Percentiles rank a stretch among this genome's conserved stretches.
Evolutionary conservation across 2,888 invertebrate genomes (phyloP).

Genomic region (Lordiphosa fenestrarum): DNA sequence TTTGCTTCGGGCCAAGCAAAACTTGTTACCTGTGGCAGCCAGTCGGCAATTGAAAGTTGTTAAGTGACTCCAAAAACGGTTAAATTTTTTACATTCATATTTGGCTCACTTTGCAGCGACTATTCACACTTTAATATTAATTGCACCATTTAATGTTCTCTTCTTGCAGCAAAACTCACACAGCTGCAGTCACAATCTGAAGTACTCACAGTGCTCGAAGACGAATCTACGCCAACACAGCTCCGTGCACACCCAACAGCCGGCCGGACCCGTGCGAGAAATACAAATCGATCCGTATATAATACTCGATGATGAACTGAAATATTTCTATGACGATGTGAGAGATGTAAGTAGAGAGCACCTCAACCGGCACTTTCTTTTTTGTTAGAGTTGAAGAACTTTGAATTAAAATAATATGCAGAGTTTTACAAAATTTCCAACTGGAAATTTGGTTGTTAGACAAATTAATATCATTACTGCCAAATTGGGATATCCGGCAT

Average conservation of each 20-base stretch:
- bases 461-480: too few species aligned
- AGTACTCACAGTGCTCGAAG: slow-evolving; percentile 45
- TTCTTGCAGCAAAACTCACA: slow-evolving; percentile 49
- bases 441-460: too few species aligned
- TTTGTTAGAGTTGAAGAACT: too few species aligned
- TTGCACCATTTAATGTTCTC: slow-evolving; percentile 21
- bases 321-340: slow-evolving; percentile 92
- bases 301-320: slow-evolving; percentile 92
- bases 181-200: slow-evolving; percentile 47
- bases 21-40: slow-evolving; percentile 44
- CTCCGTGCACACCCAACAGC: slow-evolving; percentile 89
- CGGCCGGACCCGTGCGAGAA: slow-evolving; percentile 88
- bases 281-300: slow-evolving; percentile 93
- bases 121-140: slow-evolving; percentile 56
- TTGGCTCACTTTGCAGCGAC: slow-evolving; percentile 25
- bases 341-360: slow-evolving; percentile 84
- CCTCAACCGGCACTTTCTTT: too few species aligned
- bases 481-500: too few species aligned
- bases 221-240: slow-evolving; percentile 82
- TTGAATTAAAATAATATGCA: too few species aligned
- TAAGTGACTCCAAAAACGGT: slow-evolving; percentile 56
- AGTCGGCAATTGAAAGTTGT: slow-evolving; percentile 67
- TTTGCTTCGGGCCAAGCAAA: slow-evolving; percentile 27
- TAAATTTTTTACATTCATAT: slow-evolving; percentile 22
- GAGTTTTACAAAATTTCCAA: too few species aligned